A percentile compares a stretch with the other conserved stretches of the same genome.
Conservation (phyloP, 2,797 vertebrate species). For the Rhabdophis nuchalis region DNA sequence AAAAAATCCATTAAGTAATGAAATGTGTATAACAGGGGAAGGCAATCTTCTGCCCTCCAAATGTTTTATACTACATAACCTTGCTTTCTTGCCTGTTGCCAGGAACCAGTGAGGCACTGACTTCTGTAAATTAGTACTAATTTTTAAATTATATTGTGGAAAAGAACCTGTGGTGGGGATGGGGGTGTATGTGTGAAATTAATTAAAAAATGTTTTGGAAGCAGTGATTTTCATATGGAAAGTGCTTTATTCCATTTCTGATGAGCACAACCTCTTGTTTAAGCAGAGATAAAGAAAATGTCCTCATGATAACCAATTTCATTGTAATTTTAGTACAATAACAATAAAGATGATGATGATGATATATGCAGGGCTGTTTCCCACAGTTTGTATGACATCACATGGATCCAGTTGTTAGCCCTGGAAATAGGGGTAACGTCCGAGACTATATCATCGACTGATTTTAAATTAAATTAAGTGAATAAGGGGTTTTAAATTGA, state of each 20-base stretch:
- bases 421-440: neutral
- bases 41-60: neutral
- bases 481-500: too few species aligned
- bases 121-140: neutral
- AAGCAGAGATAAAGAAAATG: neutral
- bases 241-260: neutral
- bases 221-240: neutral
- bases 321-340: too few species aligned
- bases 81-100: neutral
- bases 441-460: too few species aligned
- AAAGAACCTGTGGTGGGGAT: neutral
- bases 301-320: too few species aligned
- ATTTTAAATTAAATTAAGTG: too few species aligned
- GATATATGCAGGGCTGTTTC: neutral
- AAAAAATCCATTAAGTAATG: neutral
- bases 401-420: neutral
- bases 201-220: neutral
- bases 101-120: neutral
- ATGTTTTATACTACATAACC: neutral
- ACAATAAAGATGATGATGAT: too few species aligned
- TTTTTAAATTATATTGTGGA: neutral
- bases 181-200: neutral
- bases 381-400: neutral
- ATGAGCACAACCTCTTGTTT: neutral
- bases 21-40: neutral